These are phyloP conservation scores for Entomobrya proxima DNA, from an alignment of 2,888 invertebrate genomes.

Conservation along the genomic window DNA sequence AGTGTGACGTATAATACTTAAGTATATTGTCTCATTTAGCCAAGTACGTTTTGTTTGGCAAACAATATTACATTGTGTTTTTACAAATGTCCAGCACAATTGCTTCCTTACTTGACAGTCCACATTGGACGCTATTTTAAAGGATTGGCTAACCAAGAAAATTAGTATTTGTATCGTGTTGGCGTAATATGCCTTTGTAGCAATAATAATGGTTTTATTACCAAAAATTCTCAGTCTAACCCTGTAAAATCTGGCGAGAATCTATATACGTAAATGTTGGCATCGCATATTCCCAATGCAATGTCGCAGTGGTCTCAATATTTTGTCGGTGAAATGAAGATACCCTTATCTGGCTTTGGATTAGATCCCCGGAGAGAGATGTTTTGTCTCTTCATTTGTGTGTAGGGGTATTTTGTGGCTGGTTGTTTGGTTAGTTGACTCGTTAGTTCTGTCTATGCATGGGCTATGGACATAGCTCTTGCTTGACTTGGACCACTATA, in stretches of 20 bases:
- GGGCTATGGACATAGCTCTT: no score
- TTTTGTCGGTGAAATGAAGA: slow-evolving; percentile 59
- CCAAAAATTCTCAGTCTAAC: no score
- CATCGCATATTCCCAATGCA: no score
- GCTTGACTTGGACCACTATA: slow-evolving; percentile 16
- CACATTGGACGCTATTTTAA: slow-evolving; percentile 29
- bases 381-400: slow-evolving; percentile 52
- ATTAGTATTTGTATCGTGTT: slow-evolving; percentile 9
- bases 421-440: slow-evolving; percentile 19
- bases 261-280: neutral
- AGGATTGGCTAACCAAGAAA: slow-evolving; percentile 20
- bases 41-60: neutral
- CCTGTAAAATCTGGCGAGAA: no score
- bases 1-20: neutral
- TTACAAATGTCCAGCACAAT: neutral
- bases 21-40: neutral
- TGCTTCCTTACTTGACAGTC: neutral
- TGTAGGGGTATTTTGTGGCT: slow-evolving; percentile 31
- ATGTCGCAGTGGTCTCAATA: neutral
- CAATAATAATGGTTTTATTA: no score
- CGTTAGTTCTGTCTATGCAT: neutral
- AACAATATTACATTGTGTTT: neutral
- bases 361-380: slow-evolving; percentile 64
- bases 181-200: neutral
- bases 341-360: slow-evolving; percentile 58